phyloP scores from a whole-genome alignment of 2,888 invertebrate species.

The Euclidia mi region DNA sequence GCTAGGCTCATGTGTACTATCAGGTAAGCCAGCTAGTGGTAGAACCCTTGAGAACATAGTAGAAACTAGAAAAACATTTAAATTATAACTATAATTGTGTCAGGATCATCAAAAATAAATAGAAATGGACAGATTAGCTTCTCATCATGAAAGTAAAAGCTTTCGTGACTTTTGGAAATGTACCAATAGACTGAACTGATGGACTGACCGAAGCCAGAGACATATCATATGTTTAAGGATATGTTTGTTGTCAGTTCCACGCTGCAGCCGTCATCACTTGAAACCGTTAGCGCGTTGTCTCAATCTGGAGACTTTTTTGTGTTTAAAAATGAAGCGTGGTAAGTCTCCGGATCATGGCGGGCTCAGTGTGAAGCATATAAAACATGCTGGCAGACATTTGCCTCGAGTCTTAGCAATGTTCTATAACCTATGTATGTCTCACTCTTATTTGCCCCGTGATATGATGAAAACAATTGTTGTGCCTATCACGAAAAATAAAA shows the following conservation, averaged over 20 bases:
- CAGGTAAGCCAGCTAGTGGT: slow-evolving; percentile 14
- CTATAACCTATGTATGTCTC: no score
- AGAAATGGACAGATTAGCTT: slow-evolving; percentile 7
- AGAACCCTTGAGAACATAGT: slow-evolving; percentile 13
- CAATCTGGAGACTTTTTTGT: neutral
- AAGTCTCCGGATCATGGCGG: slow-evolving; percentile 8
- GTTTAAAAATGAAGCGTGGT: neutral
- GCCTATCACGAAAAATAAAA: no score
- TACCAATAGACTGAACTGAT: slow-evolving; percentile 6
- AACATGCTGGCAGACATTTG: no score
- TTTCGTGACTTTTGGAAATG: slow-evolving; percentile 14
- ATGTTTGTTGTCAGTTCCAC: slow-evolving; percentile 14
- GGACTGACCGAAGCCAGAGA: neutral
- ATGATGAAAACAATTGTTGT: slow-evolving; percentile 17
- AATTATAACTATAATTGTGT: slow-evolving; percentile 22
- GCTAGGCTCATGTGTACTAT: slow-evolving; percentile 22
- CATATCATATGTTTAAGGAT: slow-evolving; percentile 12
- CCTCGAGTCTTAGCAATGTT: no score
- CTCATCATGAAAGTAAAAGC: slow-evolving; percentile 5
- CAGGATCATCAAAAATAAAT: slow-evolving; percentile 8
- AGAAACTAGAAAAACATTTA: slow-evolving; percentile 14
- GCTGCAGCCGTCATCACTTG: neutral
- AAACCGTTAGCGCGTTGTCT: no score
- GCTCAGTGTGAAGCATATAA: no score
- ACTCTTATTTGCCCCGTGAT: slow-evolving; percentile 14